Percentiles rank a stretch among this genome's conserved stretches.
Evolutionary conservation across 2,888 invertebrate genomes (phyloP).

Genomic region (Agrochola litura): DNA sequence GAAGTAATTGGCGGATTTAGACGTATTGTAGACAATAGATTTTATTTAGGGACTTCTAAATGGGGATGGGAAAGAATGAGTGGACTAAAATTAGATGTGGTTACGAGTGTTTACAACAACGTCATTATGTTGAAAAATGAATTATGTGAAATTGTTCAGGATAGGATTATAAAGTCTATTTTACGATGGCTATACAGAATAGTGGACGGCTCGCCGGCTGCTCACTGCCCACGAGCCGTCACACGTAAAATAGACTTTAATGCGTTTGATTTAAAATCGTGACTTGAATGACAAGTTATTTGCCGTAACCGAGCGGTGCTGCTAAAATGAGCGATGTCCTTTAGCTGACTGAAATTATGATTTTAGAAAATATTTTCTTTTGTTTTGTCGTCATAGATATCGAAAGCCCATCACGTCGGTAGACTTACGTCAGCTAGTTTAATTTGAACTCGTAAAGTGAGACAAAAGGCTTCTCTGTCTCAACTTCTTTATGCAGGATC

Average conservation of each 20-base stretch:
- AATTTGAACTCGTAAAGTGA: background rate
- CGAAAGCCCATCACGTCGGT: background rate
- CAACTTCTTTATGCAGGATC: background rate
- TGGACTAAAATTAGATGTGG: conserved; percentile 11
- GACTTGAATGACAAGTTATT: too few species aligned
- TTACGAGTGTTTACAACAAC: background rate
- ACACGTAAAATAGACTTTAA: too few species aligned
- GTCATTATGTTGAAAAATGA: background rate
- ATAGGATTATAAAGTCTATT: background rate
- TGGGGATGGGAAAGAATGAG: conserved; percentile 1
- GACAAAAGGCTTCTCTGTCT: background rate
- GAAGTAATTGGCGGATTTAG: conserved; percentile 23
- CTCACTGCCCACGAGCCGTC: too few species aligned
- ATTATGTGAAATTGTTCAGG: background rate
- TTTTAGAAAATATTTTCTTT: background rate
- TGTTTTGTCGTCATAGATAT: background rate
- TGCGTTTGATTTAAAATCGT: too few species aligned
- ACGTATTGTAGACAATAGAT: conserved; percentile 23
- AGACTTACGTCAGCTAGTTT: background rate
- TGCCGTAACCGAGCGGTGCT: too few species aligned
- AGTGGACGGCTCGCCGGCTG: too few species aligned
- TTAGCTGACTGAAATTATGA: background rate
- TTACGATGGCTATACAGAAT: too few species aligned
- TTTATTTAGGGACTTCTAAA: conserved; percentile 20
- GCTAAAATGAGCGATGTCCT: too few species aligned